phyloP scores from a whole-genome alignment of 2,797 vertebrate genomes.

The Galaxias olidus region DNA sequence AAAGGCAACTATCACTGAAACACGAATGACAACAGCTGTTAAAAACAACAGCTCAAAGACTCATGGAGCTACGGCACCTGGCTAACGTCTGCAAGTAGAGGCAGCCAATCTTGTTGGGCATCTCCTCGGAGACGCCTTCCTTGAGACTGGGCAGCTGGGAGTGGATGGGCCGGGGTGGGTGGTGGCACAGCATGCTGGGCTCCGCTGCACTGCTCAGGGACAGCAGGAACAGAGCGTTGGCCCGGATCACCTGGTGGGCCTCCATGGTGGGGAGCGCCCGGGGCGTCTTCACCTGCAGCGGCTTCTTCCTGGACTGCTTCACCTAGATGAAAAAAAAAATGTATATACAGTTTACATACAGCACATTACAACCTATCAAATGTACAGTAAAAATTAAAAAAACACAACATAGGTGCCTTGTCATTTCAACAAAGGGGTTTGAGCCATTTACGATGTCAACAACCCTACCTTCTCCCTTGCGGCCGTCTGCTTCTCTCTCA shows the following conservation, averaged over 20 bases:
- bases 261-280: slow-evolving; percentile 97
- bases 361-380: too few species aligned
- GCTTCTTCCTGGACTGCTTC: slow-evolving; percentile 95
- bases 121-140: slow-evolving; percentile 94
- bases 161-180: slow-evolving; percentile 89
- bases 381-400: too few species aligned
- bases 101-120: slow-evolving; percentile 96
- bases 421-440: not conserved
- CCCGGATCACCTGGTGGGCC: slow-evolving; percentile 98
- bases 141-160: slow-evolving; percentile 95
- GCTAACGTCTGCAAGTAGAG: slow-evolving; percentile 97
- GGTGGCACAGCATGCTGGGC: slow-evolving; percentile 92
- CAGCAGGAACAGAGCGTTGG: slow-evolving; percentile 94
- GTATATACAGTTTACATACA: too few species aligned
- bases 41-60: too few species aligned
- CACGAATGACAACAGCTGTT: too few species aligned
- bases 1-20: too few species aligned
- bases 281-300: slow-evolving; percentile 95
- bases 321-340: too few species aligned
- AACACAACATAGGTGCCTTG: not conserved
- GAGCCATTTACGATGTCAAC: too few species aligned
- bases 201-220: slow-evolving; percentile 97
- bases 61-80: slow-evolving; percentile 85
- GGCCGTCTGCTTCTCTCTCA: slow-evolving; percentile 95
- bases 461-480: slow-evolving; percentile 91